Base-by-base conservation (phyloP, 2,797 vertebrate species). In the Eleutherodactylus coqui region DNA sequence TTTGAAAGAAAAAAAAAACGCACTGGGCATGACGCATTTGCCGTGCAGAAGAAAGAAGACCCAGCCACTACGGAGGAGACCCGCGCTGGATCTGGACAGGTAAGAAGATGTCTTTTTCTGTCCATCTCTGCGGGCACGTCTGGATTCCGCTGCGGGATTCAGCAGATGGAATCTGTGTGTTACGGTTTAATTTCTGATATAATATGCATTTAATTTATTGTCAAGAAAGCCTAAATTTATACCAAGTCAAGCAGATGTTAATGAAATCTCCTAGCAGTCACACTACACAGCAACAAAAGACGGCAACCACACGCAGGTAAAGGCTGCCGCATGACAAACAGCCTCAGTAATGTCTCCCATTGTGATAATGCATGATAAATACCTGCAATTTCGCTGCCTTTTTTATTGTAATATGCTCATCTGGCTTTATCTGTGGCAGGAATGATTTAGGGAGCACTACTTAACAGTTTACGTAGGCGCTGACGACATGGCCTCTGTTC, bases 251-350 rank as follows among this genome's bases (percentile, higher is more conserved):
- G 24, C 24, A 43, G 53, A 19, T n/a, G 45, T 62, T 78, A 78
- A 58, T 41, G 24, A 78, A 34, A 78, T 78, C 53, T 70, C 24
- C 27, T 41, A 60, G 53, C 34, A 41, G 55, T 78, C 76, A 29
- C 36, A 29, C 32, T 41, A 41, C 51, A 78, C 47, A 60, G 49
- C 36, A 77, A 58, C 34, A 55, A 14, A 45, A 27, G 38, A 17
- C 53, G 58, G 51, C 6, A 21, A 10, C 43, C 36, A 27, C 77
- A 79, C n/a, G 4, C 8, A 45, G 36, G 77, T 41, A 43, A 79
- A 79, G 29, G 55, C 55, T 17, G 51, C 34, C 27, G 41, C 51
- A 78, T 78, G 55, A 81, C 77, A 79, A 60, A 79, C 77, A 43
- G 16, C n/a, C n/a, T 29, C 55, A 19, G 77, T 62, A 81, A 67